Conservation (phyloP, 2,888 invertebrate species). For the Polietes domitor region DNA sequence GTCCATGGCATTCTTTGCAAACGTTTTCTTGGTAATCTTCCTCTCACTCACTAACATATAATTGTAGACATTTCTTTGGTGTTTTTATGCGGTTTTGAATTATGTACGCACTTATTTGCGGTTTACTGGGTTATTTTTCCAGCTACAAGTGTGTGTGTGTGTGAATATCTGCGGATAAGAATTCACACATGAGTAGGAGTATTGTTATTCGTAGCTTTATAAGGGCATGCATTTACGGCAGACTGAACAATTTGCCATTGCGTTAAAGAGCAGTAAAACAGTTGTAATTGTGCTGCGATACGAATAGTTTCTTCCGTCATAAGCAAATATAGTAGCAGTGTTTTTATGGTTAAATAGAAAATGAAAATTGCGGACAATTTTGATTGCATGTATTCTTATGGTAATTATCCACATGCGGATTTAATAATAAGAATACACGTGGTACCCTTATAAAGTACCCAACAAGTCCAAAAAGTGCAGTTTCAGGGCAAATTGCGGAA, state of each 20-base stretch:
- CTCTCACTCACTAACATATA: neutral
- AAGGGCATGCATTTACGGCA: conserved; percentile 5
- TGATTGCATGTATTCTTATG: too few species aligned
- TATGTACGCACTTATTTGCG: neutral
- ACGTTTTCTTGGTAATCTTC: neutral
- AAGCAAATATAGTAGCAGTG: neutral
- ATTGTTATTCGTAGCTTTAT: conserved; percentile 30
- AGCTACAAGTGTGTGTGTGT: conserved; percentile 22
- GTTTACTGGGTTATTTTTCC: conserved; percentile 6
- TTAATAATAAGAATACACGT: too few species aligned
- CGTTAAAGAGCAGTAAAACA: neutral
- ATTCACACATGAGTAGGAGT: neutral
- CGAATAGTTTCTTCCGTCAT: neutral
- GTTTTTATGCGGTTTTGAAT: neutral
- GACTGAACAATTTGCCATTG: conserved; percentile 21
- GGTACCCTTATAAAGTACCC: too few species aligned
- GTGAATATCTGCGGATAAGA: neutral
- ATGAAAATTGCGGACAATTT: too few species aligned
- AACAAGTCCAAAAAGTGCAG: too few species aligned
- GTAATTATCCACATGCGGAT: too few species aligned
- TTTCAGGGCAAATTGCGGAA: too few species aligned
- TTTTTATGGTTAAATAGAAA: too few species aligned
- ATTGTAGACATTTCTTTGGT: too few species aligned
- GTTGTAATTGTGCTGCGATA: neutral
- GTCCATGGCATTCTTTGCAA: too few species aligned